Base-by-base conservation (phyloP, 2,113 vertebrate species). In the Balaeniceps rex region DNA sequence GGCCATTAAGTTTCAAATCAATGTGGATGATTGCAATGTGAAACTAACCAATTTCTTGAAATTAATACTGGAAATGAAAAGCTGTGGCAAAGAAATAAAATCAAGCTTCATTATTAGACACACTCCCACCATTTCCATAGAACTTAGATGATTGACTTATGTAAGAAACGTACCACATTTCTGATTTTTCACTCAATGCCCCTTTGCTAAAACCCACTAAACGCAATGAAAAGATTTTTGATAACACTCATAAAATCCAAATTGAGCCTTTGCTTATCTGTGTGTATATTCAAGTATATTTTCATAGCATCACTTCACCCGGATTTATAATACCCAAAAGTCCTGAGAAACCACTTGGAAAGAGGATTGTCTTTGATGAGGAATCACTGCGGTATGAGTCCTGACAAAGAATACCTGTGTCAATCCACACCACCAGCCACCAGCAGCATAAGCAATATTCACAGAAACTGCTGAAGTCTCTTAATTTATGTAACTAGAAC, bases 1-100 rank as follows among this genome's bases (percentile, higher is more conserved):
- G 63, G 28, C 25, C 54, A 88, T 79, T 78, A 94, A 84, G n/a
- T 79, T 91, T 90, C 75, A 70, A 79, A 79, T 89, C 91, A 96
- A 76, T 96, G 75, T n/a, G 11, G 29, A 85, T 95, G 82, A 94
- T 90, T 96, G 82, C 70, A 85, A 38, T 70, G 54, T 38, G 63
- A 88, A 93, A 58, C 66, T 47, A 91, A 94, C 31, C 90, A 93
- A 93, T 90, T 96, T 93, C 84, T 93, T 93, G 66, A 87, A 93
- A 95, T 91, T 83, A 83, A 88, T 83, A 82, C 75, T 94, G 84
- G 49, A 88, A 96, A 3, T 93, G 66, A 93, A 91, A 93, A 64
- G 31, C 36, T 44, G 19, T 63, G 57, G 36, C 7, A 42, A 90
- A 94, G 65, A 87, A 83, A n/a, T 58, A 91, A 96, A 95, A 95